A percentile compares a stretch with the other conserved stretches of the same genome.
These are phyloP conservation scores for Microtus ochrogaster DNA, from an alignment of 2,113 vertebrate genomes.

Conservation along the genomic window DNA sequence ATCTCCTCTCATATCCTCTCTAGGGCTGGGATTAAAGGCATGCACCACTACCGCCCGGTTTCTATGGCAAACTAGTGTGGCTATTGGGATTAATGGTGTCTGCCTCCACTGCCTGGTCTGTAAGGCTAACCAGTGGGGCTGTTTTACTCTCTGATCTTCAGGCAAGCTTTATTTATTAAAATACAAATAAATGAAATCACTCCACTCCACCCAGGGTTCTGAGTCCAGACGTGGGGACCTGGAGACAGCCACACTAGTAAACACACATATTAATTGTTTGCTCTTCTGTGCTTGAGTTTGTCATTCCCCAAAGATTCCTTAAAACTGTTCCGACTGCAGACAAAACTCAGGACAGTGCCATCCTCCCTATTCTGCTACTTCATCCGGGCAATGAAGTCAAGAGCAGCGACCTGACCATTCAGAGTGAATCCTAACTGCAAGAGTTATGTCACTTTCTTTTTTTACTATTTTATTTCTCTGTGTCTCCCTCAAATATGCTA, in stretches of 20 bases:
- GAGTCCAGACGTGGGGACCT: neutral
- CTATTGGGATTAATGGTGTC: too few species aligned
- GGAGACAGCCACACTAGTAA: neutral
- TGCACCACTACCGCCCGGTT: too few species aligned
- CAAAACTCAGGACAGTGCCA: neutral
- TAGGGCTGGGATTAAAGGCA: too few species aligned
- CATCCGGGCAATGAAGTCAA: neutral
- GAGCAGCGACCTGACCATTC: neutral
- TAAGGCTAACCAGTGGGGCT: too few species aligned
- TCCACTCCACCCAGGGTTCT: constrained; percentile 1
- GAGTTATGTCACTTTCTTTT: neutral
- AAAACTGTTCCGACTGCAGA: neutral
- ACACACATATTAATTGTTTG: neutral
- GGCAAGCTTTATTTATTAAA: too few species aligned
- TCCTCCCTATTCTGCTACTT: neutral
- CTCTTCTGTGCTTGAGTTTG: neutral
- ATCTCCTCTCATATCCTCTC: too few species aligned
- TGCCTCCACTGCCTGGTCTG: too few species aligned
- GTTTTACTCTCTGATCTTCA: too few species aligned
- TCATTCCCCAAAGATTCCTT: neutral
- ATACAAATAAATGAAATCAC: too few species aligned
- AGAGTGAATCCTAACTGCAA: neutral
- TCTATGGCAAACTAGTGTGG: too few species aligned
- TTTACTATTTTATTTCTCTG: neutral
- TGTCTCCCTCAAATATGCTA: neutral